Evolutionary conservation across 2,888 invertebrate species (phyloP), one percentile per base, ranked within the genome.

Genomic region (Chalcis sispes): DNA sequence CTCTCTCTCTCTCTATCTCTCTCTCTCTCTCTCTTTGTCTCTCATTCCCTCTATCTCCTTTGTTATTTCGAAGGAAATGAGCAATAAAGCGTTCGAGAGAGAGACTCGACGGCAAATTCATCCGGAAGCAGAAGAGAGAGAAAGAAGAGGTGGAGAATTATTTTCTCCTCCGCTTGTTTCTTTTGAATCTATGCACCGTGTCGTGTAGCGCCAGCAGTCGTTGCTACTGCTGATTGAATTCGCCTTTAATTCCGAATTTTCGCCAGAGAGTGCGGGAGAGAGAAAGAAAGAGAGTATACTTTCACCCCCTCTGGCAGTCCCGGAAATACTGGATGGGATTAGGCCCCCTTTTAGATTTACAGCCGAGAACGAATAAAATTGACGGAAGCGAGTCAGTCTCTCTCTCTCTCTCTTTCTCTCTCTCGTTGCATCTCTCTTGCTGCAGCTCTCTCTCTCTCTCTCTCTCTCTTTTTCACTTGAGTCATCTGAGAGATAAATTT

Each of bases 31-130:
- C 36, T 7, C 10, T 36, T 10, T 36, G 13, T 42, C 4, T 42
- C 7, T n/a, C 5, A 50, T n/a, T 20, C 32, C 0, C 64, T 46
- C n/a, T 4, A 5, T 29, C 7, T 36, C 25, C 61, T 70, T 62
- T 56, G 54, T 74, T 74, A 67, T 74, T 74, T 65, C 48, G 58
- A 18, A 58, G 65, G 65, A 65, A 72, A 67, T 59, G 74, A 74
- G 62, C 67, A 54, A 61, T 67, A 66, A 62, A 67, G 40, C 29
- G 50, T 20, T n/a, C 46, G 29, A 29, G 58, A 20, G 27, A 2
- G n/a, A n/a, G n/a, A n/a, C n/a, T n/a, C n/a, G n/a, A n/a, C 46
- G 46, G n/a, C 46, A 15, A 46, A 46, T 46, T 46, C 15, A 15
- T 15, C 46, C n/a, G 7, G n/a, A 8, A n/a, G 46, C 7, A 46